Conservation (phyloP, 2,797 vertebrate species). For the Urocyon cinereoargenteus region DNA sequence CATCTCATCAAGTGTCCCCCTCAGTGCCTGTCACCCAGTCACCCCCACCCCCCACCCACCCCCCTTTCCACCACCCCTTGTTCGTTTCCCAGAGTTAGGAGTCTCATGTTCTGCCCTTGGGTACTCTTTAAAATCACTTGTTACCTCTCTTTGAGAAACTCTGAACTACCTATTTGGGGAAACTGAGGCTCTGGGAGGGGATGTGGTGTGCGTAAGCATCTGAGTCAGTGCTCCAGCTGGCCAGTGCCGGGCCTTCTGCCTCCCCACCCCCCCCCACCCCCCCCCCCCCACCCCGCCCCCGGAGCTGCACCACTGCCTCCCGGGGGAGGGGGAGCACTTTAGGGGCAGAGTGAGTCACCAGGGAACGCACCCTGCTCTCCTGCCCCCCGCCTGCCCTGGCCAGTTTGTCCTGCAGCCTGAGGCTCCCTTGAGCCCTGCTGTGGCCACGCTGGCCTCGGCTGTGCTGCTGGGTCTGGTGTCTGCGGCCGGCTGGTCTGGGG, state of each 20-base stretch:
- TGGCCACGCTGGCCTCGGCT: neutral
- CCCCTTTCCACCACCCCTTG: too few relatives aligned
- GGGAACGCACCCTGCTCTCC: accelerated
- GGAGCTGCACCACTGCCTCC: neutral
- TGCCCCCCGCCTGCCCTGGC: neutral
- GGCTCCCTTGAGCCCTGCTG: neutral
- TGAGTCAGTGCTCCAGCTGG: neutral
- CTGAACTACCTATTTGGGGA: neutral
- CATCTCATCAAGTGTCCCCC: too few relatives aligned
- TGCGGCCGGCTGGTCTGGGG: neutral
- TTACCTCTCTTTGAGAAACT: neutral
- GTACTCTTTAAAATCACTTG: neutral
- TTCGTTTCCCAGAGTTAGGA: too few relatives aligned
- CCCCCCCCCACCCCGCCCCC: too few relatives aligned
- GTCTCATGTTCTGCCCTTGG: neutral
- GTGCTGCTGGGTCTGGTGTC: neutral
- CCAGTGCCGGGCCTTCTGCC: neutral
- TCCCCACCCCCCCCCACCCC: neutral
- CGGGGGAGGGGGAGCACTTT: neutral
- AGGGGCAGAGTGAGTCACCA: neutral
- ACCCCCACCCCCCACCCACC: too few relatives aligned
- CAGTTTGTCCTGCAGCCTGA: accelerated
- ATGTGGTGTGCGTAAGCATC: neutral
- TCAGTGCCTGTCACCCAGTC: too few relatives aligned
- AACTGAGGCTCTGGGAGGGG: neutral